phyloP scores from a whole-genome alignment of 2,888 invertebrate genomes.

The Steinernema scapterisci region DNA sequence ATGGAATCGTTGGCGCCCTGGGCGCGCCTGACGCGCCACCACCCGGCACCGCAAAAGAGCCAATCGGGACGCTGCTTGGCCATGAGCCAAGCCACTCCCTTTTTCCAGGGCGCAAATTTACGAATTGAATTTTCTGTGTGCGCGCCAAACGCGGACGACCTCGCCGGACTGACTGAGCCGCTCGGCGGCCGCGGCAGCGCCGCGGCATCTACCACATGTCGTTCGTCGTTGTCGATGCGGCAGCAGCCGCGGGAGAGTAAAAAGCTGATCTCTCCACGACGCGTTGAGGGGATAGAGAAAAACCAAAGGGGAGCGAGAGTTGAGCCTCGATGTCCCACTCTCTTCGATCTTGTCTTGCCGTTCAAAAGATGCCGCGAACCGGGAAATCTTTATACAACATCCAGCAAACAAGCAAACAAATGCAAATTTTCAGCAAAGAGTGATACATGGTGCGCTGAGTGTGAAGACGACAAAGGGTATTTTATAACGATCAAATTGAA shows the following conservation, averaged over 20 bases:
- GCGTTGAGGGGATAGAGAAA: not conserved
- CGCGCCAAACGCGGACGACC: slow-evolving; percentile 19
- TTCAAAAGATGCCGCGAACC: too few relatives aligned
- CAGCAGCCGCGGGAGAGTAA: not conserved
- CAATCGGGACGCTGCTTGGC: slow-evolving; percentile 22
- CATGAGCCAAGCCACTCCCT: not conserved
- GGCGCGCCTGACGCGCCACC: slow-evolving; percentile 31
- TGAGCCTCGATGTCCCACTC: not conserved
- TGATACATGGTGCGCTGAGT: too few relatives aligned
- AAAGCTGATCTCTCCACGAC: not conserved
- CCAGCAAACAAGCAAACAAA: too few relatives aligned
- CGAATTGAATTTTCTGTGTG: slow-evolving; percentile 28
- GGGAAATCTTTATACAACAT: too few relatives aligned
- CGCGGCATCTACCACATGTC: slow-evolving; percentile 31
- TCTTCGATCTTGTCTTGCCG: not conserved
- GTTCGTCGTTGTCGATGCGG: not conserved
- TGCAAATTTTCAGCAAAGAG: too few relatives aligned
- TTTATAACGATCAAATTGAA: too few relatives aligned
- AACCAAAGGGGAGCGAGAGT: not conserved
- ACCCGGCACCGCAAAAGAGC: slow-evolving; percentile 26
- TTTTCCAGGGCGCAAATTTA: not conserved
- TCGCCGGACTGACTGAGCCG: not conserved
- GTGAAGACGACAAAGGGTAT: too few relatives aligned
- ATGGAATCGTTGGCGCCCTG: slow-evolving; percentile 26
- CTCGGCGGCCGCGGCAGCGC: not conserved